Percentiles rank a stretch among this genome's conserved stretches.
Evolutionary conservation across 2,797 vertebrate genomes (phyloP).

Genomic region (Lagodon rhomboides): DNA sequence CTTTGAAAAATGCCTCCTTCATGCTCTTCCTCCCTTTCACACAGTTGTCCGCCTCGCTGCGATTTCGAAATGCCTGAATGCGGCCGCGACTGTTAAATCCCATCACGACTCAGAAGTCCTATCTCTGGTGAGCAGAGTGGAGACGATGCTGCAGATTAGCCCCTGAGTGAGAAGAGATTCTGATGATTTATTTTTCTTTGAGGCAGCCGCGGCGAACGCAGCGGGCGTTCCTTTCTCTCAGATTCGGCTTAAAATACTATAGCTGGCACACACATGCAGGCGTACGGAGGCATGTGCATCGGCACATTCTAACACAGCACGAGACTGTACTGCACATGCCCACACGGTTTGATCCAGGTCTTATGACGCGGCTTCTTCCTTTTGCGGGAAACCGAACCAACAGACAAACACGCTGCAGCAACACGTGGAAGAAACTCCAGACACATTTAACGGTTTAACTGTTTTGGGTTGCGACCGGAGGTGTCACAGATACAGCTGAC

Average conservation of each 20-base stretch:
- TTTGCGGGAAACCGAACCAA: not conserved
- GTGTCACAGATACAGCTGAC: not conserved
- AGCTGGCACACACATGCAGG: not conserved
- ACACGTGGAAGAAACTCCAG: not conserved
- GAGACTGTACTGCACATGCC: not conserved
- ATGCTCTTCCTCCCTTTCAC: not conserved
- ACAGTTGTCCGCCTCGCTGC: too few species aligned
- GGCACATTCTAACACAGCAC: not conserved
- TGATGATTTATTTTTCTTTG: constrained; percentile 50
- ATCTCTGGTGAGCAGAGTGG: constrained; percentile 41
- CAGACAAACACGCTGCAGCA: not conserved
- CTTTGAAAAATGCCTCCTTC: not conserved
- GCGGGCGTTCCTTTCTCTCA: constrained; percentile 13
- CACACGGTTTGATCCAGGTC: not conserved
- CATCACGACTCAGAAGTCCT: constrained; percentile 11
- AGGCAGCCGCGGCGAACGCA: constrained; percentile 16
- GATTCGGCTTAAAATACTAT: not conserved
- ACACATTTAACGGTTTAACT: not conserved
- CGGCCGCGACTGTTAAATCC: constrained; percentile 38
- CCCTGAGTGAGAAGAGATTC: constrained; percentile 27
- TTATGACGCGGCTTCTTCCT: not conserved
- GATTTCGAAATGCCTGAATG: constrained; percentile 18
- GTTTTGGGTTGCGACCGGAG: not conserved
- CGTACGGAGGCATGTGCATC: not conserved
- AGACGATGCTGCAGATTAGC: constrained; percentile 44